Evolutionary conservation across 2,113 vertebrate genomes (phyloP).

Genomic region (Paraplagusia blochii): DNA sequence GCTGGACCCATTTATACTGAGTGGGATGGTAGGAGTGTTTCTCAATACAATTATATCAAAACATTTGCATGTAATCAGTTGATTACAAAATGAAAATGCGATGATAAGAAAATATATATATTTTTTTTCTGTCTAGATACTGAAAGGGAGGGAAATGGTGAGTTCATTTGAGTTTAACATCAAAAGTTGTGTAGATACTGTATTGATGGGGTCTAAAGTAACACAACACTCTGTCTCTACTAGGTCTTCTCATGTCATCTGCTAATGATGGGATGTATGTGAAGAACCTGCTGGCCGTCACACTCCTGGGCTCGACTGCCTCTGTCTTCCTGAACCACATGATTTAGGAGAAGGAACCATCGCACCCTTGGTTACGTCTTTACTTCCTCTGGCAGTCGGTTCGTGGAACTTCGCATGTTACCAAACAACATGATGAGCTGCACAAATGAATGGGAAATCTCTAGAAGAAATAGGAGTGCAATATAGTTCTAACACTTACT

Average conservation of each 20-base stretch:
- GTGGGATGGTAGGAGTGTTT: constrained; percentile 47
- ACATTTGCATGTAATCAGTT: rapidly evolving
- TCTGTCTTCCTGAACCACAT: constrained; percentile 62
- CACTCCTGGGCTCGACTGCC: constrained; percentile 63
- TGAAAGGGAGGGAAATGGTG: constrained; percentile 45
- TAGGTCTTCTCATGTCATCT: constrained; percentile 32
- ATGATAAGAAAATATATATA: not conserved
- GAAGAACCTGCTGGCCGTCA: constrained; percentile 53
- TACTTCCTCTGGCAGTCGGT: too few species aligned
- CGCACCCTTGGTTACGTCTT: constrained; percentile 27
- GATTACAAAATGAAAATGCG: not conserved
- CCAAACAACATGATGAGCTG: too few species aligned
- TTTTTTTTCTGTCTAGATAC: constrained; percentile 24
- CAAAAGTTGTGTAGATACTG: too few species aligned
- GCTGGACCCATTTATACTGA: constrained; percentile 70
- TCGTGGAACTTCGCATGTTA: too few species aligned
- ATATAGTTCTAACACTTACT: too few species aligned
- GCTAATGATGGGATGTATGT: constrained; percentile 13
- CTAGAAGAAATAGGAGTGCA: too few species aligned
- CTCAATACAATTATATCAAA: not conserved
- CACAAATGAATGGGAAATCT: too few species aligned
- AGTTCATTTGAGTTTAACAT: constrained; percentile 22
- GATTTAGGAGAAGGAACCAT: constrained; percentile 26
- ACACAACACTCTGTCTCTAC: not conserved
- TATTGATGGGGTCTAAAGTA: too few species aligned